Evolutionary conservation across 2,888 invertebrate species (phyloP), one percentile per base, ranked within the genome.

Genomic region (Epistrophe eligans): DNA sequence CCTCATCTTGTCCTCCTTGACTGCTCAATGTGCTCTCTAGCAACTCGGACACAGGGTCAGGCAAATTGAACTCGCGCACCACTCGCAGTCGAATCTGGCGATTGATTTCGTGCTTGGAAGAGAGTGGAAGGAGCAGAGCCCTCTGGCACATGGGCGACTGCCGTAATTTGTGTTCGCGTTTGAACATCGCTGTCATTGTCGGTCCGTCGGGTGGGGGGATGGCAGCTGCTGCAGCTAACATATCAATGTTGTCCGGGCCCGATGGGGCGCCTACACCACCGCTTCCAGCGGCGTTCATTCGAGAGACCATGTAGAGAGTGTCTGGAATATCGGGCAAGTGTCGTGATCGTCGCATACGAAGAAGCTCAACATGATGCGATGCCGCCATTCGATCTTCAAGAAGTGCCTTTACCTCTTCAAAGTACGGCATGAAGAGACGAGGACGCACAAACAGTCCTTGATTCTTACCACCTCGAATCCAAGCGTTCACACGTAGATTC

Each of bases 1-100:
- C 89, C 11, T 84, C 89, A 48, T 82, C 84, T 19, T 40, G 87
- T 55, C 89, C 89, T 70, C 89, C 89, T 84, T 90, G 90, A 73
- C 91, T 90, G 79, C 91, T 90, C 88, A 93, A 90, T 3, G 93
- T 92, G 89, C 93, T 94, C 89, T 96, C 96, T 72, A 97, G 93
- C 90, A 97, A 94, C 92, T 97, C 96, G 8, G 97, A 96, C 15
- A 97, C 96, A 13, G 96, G 95, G 93, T 99, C 99, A 0, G 99
- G 99, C 83, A 98, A 94, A 90, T 98, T 98, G 93, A 98, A 97
- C 93, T 99, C 99, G 62, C 99, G 95, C 15, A 99, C 98, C 2
- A 98, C 98, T 9, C 98, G 95, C 90, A 99, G 93, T 79, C 98
- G 96, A 88, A 98, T 95, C 94, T 96, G 96, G 88, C 96, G 94